Base-by-base conservation (phyloP, 1,140 invertebrate genomes). In the Archivesica marissinica region DNA sequence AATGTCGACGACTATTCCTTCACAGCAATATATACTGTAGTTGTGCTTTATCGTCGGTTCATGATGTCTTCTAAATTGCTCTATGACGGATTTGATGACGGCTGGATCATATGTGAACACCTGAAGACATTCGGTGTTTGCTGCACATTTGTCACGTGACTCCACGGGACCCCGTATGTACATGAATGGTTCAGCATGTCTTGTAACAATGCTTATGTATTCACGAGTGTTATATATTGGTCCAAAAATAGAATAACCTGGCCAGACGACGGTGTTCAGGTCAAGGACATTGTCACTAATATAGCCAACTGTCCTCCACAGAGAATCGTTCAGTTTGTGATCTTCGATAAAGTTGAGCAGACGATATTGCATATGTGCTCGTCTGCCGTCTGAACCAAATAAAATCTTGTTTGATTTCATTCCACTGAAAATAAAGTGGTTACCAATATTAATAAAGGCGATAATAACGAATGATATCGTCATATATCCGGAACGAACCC, bases 1-100 rank as follows among this genome's bases (percentile, higher is more conserved):
- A 20, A 98, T 93, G 92, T 98, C 97, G 95, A 98, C 97, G 11
- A 97, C 95, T 35, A 98, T 94, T n/a, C 97, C 98, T 75, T 97
- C 97, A 92, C 97, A 98, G 90, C 98, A 99, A 87, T 96, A 96
- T 0, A 97, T 86, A 17, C 79, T 56, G 59, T 84, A 66, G 41
- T 90, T 70, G 85, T 85, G 68, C 76, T 79, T 38, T 70, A n/a
- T 7, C 30, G 33, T 20, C n/a, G 13, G 0, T 35, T 85, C 85
- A 28, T 54, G 61, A 17, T 81, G 72, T 39, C 68, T 83, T 68
- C 86, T 59, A n/a, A 90, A 89, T 25, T 90, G 87, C 9, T 90
- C 87, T 0, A 89, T 72, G 13, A 39, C 70, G 35, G 33, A 54
- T 4, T 89, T 85, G 11, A 93, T 75, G 30, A 89, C 86, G 17